These are phyloP conservation scores for Amphimedon queenslandica DNA, from an alignment of 37 sponge, comb jelly and placozoan genomes.

Conservation along the genomic window DNA sequence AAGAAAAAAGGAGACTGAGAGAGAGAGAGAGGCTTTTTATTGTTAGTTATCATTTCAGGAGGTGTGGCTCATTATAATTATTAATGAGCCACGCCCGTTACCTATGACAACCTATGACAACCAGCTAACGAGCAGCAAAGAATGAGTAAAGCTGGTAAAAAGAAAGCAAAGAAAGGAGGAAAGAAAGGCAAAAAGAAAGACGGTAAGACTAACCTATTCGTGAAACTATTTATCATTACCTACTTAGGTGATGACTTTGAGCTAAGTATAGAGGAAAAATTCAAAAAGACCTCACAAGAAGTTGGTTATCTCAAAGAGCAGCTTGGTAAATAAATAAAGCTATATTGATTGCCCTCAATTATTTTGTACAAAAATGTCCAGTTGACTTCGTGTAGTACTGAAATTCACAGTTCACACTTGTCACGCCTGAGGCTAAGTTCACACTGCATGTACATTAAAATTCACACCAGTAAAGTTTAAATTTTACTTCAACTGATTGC, in stretches of 20 bases:
- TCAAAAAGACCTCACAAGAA: slow-evolving; percentile 60
- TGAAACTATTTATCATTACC: neutral
- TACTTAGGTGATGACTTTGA: slow-evolving; percentile 34
- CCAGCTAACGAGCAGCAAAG: too few species aligned
- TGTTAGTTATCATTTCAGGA: too few species aligned
- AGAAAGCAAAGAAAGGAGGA: slow-evolving; percentile 43
- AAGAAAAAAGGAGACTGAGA: too few species aligned
- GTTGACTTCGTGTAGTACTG: too few species aligned
- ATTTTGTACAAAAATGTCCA: too few species aligned
- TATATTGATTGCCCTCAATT: too few species aligned
- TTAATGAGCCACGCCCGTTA: too few species aligned
- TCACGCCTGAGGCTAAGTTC: too few species aligned
- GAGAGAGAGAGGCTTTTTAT: too few species aligned
- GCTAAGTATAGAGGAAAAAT: slow-evolving; percentile 52
- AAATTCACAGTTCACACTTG: too few species aligned
- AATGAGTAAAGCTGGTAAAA: slow-evolving; percentile 22
- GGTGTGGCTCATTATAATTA: too few species aligned
- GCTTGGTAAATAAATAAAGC: slow-evolving; percentile 20
- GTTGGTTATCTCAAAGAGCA: slow-evolving; percentile 53
- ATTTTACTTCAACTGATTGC: neutral
- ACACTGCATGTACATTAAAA: neutral
- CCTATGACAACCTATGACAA: too few species aligned
- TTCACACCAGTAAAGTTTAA: neutral
- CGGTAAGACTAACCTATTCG: slow-evolving; percentile 26
- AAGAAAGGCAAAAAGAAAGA: slow-evolving; percentile 66